Evolutionary conservation across 1,140 invertebrate genomes (phyloP), one percentile per base, ranked within the genome.

Genomic region (Aradophagus sp.): DNA sequence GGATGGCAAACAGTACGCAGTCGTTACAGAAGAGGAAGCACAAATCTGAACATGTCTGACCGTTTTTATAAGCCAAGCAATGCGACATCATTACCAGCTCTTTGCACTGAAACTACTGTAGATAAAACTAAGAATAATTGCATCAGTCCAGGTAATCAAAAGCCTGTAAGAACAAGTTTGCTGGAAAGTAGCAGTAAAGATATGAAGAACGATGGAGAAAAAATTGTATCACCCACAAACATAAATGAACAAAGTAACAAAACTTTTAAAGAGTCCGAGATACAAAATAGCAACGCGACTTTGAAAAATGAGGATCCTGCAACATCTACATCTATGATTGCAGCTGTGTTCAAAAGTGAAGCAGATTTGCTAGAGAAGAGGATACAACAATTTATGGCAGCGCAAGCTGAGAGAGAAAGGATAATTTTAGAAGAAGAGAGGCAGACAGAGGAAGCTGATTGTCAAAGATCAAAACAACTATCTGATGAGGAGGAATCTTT

Each of bases 401-500:
- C 84, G 0, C 84, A 86, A 45, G 84, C 84, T 5, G 84, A 82
- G 62, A 81, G 80, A 31, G 84, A 83, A 35, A 73, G 83, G 17
- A 84, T 86, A n/a, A 83, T 84, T 52, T 70, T 86, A 20, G 86
- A 88, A 20, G 87, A 88, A 59, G 86, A 88, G 27, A 79, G 79
- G 68, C 81, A 83, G 70, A 77, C 81, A 38, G 77, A 89, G 82
- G 89, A 81, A 77, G 86, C 77, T 70, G 89, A 77, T 75, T 89
- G 82, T 8, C 77, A 85, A 38, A 77, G 83, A 50, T 85, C 84
- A 0, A 78, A 88, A 81, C 83, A 94, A 74, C 76, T 96, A 52
- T 89, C 91, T 62, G 91, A 93, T 41, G 93, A 95, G 75, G 93
- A 95, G 80, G 93, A 93, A 62, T 87, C 89, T 1, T 75, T 95